Evolutionary conservation across 2,113 vertebrate species (phyloP).

Genomic region (Platysteira castanea): DNA sequence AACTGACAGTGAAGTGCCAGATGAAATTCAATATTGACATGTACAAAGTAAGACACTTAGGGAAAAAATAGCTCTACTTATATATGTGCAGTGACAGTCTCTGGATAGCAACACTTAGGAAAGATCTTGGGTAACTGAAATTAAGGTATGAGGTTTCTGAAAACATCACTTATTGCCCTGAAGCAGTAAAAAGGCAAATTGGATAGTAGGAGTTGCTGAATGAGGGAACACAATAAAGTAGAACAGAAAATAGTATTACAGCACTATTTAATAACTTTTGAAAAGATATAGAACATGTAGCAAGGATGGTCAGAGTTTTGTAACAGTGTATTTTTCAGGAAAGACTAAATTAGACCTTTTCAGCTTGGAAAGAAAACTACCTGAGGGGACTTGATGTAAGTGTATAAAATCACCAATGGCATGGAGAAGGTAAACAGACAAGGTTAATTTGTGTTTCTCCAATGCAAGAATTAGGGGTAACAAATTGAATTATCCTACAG

Average conservation of each 20-base stretch:
- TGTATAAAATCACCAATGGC: not conserved
- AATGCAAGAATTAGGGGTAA: not conserved
- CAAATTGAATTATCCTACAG: not conserved
- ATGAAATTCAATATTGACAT: conserved; percentile 49
- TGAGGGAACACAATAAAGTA: not conserved
- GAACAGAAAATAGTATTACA: not conserved
- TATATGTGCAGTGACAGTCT: not conserved
- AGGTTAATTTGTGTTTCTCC: not conserved
- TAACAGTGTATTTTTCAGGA: not conserved
- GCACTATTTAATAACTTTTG: not conserved
- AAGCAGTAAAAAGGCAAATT: not conserved
- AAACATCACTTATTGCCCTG: not conserved
- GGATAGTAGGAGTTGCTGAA: not conserved
- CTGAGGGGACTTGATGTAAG: not conserved
- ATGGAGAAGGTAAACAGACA: not conserved
- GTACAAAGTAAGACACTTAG: conserved; percentile 22
- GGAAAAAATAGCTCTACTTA: conserved; percentile 46
- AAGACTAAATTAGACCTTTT: not conserved
- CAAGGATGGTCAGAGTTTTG: not conserved
- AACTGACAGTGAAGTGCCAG: conserved; percentile 30
- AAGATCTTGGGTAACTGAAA: not conserved
- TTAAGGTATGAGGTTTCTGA: conserved; percentile 3
- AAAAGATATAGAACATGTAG: not conserved
- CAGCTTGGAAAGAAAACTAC: not conserved
- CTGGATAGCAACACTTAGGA: not conserved